These are phyloP conservation scores for Gymnothorax reevesii DNA, from an alignment of 2,797 vertebrate species.

Conservation along the genomic window DNA sequence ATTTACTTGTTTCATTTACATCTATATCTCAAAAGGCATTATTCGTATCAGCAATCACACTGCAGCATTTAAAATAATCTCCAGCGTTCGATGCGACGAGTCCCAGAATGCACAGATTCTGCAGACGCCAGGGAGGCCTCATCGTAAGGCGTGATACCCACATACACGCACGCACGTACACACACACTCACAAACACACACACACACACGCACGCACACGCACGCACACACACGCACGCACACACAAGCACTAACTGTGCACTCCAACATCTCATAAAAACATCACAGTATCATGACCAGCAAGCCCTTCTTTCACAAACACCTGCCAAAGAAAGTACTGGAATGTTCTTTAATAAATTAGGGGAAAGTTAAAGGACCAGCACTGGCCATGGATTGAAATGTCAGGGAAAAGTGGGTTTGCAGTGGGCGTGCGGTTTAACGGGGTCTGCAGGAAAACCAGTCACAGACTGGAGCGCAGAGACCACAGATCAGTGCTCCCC, in stretches of 20 bases:
- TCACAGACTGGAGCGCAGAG: no score
- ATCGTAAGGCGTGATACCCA: background rate
- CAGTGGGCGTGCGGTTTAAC: background rate
- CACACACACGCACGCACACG: no score
- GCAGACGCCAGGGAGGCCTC: background rate
- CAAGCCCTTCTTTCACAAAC: background rate
- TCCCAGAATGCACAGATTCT: background rate
- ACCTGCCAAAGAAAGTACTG: background rate
- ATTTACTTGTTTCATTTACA: background rate
- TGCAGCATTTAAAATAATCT: background rate
- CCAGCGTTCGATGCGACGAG: background rate
- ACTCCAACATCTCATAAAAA: background rate
- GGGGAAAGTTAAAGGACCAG: background rate
- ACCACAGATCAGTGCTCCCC: no score
- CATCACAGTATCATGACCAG: background rate
- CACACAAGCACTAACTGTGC: no score
- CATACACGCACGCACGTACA: no score
- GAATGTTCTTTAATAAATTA: slow-evolving; percentile 12
- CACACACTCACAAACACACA: no score
- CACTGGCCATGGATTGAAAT: background rate
- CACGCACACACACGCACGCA: no score
- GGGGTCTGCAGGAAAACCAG: no score
- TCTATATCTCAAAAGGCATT: background rate
- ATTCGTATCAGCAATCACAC: background rate
- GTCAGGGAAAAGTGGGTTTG: background rate